phyloP scores from a whole-genome alignment of 2,113 vertebrate genomes.

The Leucoraja erinaceus region DNA sequence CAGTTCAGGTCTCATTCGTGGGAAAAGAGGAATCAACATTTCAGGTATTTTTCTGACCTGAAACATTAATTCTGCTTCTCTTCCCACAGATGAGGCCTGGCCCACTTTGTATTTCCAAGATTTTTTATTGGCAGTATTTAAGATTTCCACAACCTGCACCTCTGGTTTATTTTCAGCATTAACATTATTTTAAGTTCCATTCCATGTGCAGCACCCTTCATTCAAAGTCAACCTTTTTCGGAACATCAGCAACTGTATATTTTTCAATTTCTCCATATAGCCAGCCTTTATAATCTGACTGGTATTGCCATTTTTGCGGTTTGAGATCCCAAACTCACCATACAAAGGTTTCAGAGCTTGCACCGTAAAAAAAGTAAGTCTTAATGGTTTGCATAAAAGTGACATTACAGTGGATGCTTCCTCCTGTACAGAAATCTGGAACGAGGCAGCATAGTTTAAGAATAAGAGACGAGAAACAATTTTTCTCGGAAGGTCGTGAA shows the following conservation, averaged over 20 bases:
- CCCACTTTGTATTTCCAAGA: too few species aligned
- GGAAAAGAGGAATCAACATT: not conserved
- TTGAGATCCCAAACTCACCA: not conserved
- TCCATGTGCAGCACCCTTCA: not conserved
- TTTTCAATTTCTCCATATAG: not conserved
- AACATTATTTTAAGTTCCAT: not conserved
- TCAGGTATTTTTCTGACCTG: too few species aligned
- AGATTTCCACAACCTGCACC: not conserved
- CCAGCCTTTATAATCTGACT: not conserved
- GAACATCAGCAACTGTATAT: not conserved
- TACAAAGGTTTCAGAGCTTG: not conserved
- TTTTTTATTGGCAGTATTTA: too few species aligned
- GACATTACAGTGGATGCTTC: not conserved
- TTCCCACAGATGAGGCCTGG: too few species aligned
- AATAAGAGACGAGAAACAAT: too few species aligned
- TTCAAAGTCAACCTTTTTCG: not conserved
- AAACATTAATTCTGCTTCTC: too few species aligned
- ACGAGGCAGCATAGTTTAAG: too few species aligned
- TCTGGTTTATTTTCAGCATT: not conserved
- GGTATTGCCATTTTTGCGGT: not conserved
- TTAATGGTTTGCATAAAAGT: not conserved
- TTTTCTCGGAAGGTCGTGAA: too few species aligned
- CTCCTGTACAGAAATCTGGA: too few species aligned
- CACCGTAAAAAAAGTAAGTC: not conserved
- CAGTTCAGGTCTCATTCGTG: too few species aligned